These are phyloP conservation scores for Apotomis capreana DNA, from an alignment of 2,888 invertebrate genomes.

Conservation along the genomic window DNA sequence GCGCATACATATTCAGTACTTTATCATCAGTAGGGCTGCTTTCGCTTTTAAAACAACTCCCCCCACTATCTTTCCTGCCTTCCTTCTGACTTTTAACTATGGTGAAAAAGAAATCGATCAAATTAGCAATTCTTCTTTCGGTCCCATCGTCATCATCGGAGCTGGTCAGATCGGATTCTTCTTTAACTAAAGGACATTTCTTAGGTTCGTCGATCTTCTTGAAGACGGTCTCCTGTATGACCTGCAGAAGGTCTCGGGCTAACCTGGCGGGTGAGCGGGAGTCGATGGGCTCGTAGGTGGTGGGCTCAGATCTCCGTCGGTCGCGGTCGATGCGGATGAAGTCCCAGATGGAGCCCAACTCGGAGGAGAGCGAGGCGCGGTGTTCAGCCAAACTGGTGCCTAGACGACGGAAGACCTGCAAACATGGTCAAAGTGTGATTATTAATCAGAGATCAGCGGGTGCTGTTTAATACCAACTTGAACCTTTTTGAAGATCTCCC, in stretches of 20 bases:
- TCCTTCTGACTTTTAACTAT: slow-evolving; percentile 78
- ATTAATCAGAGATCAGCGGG: too few relatives aligned
- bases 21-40: slow-evolving; percentile 66
- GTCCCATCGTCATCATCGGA: slow-evolving; percentile 72
- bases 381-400: slow-evolving; percentile 73
- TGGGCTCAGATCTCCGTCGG: slow-evolving; percentile 68
- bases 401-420: slow-evolving; percentile 75
- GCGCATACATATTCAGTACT: slow-evolving; percentile 53
- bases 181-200: slow-evolving; percentile 73
- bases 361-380: slow-evolving; percentile 74
- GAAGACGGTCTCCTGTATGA: slow-evolving; percentile 77
- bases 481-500: too few relatives aligned
- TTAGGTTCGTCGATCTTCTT: slow-evolving; percentile 66
- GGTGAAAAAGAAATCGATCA: slow-evolving; percentile 80
- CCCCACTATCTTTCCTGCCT: slow-evolving; percentile 72
- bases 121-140: slow-evolving; percentile 74
- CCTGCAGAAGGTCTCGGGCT: slow-evolving; percentile 75
- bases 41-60: slow-evolving; percentile 75
- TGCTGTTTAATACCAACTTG: too few relatives aligned
- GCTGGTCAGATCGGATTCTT: slow-evolving; percentile 72
- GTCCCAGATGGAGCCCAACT: slow-evolving; percentile 78
- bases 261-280: slow-evolving; percentile 68
- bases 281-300: slow-evolving; percentile 66
- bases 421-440: slow-evolving; percentile 6
- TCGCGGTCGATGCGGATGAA: slow-evolving; percentile 70